A percentile compares a stretch with the other conserved stretches of the same genome.
phyloP scores from a whole-genome alignment of 2,113 vertebrate species.

The Siniperca chuatsi region DNA sequence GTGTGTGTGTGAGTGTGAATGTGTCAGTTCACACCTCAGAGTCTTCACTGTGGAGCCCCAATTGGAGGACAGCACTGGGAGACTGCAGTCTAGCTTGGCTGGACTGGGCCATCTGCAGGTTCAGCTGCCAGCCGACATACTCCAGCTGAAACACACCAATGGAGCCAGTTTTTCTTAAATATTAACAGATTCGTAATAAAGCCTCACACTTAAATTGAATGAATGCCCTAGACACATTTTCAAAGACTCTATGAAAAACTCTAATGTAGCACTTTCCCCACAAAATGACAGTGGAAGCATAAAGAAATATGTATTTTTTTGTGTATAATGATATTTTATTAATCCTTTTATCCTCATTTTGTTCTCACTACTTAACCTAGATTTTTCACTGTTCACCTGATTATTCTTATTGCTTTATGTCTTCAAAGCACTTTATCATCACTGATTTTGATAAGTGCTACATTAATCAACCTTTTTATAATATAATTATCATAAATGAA shows the following conservation, averaged over 20 bases:
- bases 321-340: background rate
- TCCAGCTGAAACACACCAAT: conserved; percentile 88
- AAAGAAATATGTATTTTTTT: background rate
- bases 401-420: background rate
- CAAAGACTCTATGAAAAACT: background rate
- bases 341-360: background rate
- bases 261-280: background rate
- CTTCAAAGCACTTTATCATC: background rate
- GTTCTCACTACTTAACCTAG: background rate
- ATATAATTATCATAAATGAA: background rate
- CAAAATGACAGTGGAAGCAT: background rate
- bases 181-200: background rate
- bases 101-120: conserved; percentile 95
- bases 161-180: background rate
- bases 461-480: background rate
- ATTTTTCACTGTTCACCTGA: background rate
- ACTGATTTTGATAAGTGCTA: background rate
- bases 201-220: conserved; percentile 5
- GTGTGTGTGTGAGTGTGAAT: conserved; percentile 16
- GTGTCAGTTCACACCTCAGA: conserved; percentile 85
- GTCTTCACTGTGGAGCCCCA: conserved; percentile 90
- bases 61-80: conserved; percentile 91
- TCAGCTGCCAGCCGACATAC: conserved; percentile 94
- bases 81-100: conserved; percentile 90
- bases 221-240: conserved; percentile 21